phyloP scores from a whole-genome alignment of 2,113 vertebrate species.

The Epinephelus cyanopodus region DNA sequence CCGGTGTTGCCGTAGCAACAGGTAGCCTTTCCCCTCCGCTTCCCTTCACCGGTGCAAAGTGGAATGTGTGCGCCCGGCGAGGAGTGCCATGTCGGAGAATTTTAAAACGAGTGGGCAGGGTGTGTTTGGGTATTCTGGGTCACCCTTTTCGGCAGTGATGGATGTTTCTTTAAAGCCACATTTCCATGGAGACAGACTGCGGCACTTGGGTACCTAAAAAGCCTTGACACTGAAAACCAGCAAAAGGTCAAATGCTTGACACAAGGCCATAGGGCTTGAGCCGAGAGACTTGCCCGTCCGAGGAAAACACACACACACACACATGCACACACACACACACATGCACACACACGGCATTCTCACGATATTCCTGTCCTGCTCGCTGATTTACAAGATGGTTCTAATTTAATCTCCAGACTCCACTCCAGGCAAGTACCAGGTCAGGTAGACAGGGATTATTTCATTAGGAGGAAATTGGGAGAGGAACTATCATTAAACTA shows the following conservation, averaged over 20 bases:
- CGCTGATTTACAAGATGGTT: conserved; percentile 53
- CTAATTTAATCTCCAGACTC: conserved; percentile 59
- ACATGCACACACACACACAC: conserved; percentile 3
- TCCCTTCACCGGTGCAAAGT: conserved; percentile 47
- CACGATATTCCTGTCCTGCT: neutral
- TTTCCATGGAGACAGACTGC: conserved; percentile 71
- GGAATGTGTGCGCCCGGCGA: conserved; percentile 56
- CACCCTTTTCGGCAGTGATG: conserved; percentile 46
- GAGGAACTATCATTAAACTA: conserved; percentile 41
- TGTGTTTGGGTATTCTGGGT: conserved; percentile 62
- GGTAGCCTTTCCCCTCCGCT: conserved; percentile 53
- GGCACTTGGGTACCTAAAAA: conserved; percentile 56
- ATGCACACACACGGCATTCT: conserved; percentile 3
- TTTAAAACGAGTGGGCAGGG: conserved; percentile 47
- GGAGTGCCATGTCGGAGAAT: conserved; percentile 59
- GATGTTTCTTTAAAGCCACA: conserved; percentile 54
- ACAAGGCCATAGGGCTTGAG: conserved; percentile 30
- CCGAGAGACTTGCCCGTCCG: conserved; percentile 28
- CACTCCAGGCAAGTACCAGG: conserved; percentile 52
- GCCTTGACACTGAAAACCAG: conserved; percentile 59
- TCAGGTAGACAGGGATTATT: conserved; percentile 58
- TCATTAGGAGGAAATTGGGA: conserved; percentile 67
- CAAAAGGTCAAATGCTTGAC: conserved; percentile 64
- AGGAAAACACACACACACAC: neutral
- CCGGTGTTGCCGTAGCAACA: conserved; percentile 68